These are phyloP conservation scores for Ifrita kowaldi DNA, from an alignment of 2,113 vertebrate species.

Conservation along the genomic window DNA sequence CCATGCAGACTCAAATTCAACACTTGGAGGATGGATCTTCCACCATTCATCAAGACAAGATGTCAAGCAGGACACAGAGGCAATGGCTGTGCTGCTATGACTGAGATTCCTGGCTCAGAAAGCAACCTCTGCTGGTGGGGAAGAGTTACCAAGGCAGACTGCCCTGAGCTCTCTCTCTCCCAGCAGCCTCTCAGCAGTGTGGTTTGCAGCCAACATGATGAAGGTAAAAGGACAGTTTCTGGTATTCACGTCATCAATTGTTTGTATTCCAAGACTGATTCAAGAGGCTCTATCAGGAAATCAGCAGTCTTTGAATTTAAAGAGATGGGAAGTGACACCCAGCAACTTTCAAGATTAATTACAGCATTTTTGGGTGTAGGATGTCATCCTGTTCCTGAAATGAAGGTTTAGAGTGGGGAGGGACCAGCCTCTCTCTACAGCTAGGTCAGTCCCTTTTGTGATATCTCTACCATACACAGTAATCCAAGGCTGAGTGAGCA, in stretches of 20 bases:
- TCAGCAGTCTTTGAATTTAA: not conserved
- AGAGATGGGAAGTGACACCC: slow-evolving; percentile 55
- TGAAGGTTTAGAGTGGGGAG: not conserved
- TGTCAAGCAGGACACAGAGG: not conserved
- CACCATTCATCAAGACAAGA: not conserved
- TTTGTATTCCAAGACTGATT: slow-evolving; percentile 15
- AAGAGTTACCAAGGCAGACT: not conserved
- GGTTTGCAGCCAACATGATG: not conserved
- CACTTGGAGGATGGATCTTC: not conserved
- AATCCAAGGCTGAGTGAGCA: not conserved
- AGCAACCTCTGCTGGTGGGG: not conserved
- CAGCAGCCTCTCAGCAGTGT: not conserved
- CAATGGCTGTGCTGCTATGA: not conserved
- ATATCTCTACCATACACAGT: not conserved
- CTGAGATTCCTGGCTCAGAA: not conserved
- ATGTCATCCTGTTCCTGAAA: slow-evolving; percentile 17
- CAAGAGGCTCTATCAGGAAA: slow-evolving; percentile 43
- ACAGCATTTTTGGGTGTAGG: slow-evolving; percentile 18
- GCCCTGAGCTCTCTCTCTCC: not conserved
- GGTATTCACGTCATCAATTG: not conserved
- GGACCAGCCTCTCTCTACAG: not conserved
- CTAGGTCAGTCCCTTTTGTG: not conserved
- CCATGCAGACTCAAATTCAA: not conserved
- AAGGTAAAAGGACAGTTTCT: slow-evolving; percentile 6
- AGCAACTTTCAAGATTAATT: slow-evolving; percentile 7